A percentile compares a stretch with the other conserved stretches of the same genome.
These are phyloP conservation scores for Fragariocoptes setiger DNA, from an alignment of 1,140 invertebrate genomes.

Conservation along the genomic window DNA sequence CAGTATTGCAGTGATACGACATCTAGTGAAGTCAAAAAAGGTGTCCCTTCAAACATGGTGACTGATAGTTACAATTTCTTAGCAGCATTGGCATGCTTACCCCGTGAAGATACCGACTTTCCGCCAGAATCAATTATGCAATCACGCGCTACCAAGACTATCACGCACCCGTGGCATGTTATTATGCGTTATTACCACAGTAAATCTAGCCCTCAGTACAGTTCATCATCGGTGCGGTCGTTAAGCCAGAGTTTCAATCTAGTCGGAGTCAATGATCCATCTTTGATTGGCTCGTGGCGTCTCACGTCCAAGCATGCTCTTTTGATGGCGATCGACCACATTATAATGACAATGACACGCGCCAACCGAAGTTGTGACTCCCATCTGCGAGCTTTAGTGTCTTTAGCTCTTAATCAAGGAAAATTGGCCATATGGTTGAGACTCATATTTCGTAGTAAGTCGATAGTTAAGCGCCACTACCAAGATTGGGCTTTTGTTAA, in stretches of 20 bases:
- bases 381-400: conserved; percentile 92
- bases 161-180: no score
- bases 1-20: no score
- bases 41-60: no score
- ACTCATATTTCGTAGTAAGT: conserved; percentile 57
- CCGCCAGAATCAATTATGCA: no score
- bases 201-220: conserved; percentile 48
- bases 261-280: conserved; percentile 21
- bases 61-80: no score
- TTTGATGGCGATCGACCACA: conserved; percentile 61
- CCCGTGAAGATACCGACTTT: no score
- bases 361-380: conserved; percentile 79
- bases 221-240: conserved; percentile 69
- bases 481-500: conserved; percentile 74
- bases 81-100: no score
- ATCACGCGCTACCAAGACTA: no score
- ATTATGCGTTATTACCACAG: conserved; percentile 4
- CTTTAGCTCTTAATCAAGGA: conserved; percentile 62
- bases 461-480: conserved; percentile 61
- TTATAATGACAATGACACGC: conserved; percentile 54
- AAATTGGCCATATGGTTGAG: conserved; percentile 72
- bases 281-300: conserved; percentile 47
- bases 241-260: conserved; percentile 93
- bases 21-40: no score
- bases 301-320: conserved; percentile 70